Evolutionary conservation across 2,888 invertebrate species (phyloP), one percentile per base, ranked within the genome.

Genomic region (Sphaerophoria rueppellii): DNA sequence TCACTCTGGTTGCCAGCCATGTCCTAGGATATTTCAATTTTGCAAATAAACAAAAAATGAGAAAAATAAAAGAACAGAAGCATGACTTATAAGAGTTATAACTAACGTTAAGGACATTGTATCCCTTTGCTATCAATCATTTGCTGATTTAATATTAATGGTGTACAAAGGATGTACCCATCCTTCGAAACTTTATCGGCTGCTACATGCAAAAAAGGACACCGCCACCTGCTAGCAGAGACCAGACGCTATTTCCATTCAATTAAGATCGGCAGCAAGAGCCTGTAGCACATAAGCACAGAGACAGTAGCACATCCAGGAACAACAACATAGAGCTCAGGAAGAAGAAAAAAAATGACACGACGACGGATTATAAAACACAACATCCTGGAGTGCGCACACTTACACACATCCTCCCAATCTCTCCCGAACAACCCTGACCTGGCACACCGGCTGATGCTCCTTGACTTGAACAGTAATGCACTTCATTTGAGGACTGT

Each of bases 401-500:
- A 81, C 85, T 77, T 77, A 69, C 73, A 80, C 79, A 80, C 80
- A 85, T 75, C 75, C 80, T 78, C 71, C 65, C 79, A 74, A 80
- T 75, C 80, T 75, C 75, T 75, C 74, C 71, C 71, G 75, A 74
- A 58, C 67, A 67, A 54, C 24, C 52, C 65, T 57, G 32, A 2
- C 52, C 65, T 57, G 32, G 24, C 24, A 24, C 24, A 24, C 24
- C 24, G 24, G 24, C 24, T 54, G 60, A 16, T 43, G 37, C 52
- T 40, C 50, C 80, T 76, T 76, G 52, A 72, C 75, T 75, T 73
- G 76, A 80, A 65, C 80, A 65, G 85, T 85, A 81, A 85, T 85
- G 85, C 85, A 81, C 85, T 85, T 81, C 76, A 81, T 85, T 81
- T 85, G 81, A 85, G 85, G 76, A 85, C 81, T 85, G 85, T 85